A percentile compares a stretch with the other conserved stretches of the same genome.
Conservation (phyloP, 2,888 invertebrate species). For the Colletes collaris region DNA sequence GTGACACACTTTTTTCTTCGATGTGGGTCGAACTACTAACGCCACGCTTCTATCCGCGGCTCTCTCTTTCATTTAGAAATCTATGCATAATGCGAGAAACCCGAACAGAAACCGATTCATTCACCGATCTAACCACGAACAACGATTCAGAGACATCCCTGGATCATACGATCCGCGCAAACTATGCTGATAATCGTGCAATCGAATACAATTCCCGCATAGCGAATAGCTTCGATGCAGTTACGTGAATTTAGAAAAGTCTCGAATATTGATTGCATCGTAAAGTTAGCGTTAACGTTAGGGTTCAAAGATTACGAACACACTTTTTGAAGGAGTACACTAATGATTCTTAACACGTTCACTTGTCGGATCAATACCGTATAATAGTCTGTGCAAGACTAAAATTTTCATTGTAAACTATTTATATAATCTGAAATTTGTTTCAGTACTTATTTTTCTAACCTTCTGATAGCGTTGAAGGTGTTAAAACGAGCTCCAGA, state of each 20-base stretch:
- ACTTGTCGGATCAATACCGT: too few relatives aligned
- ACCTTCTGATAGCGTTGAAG: too few relatives aligned
- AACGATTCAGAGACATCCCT: not conserved
- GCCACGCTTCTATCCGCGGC: slow-evolving; percentile 10
- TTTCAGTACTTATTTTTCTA: too few relatives aligned
- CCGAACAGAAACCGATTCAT: slow-evolving; percentile 34
- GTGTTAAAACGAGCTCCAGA: too few relatives aligned
- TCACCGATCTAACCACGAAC: slow-evolving; percentile 4
- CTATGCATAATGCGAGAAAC: slow-evolving; percentile 21
- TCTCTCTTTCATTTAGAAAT: slow-evolving; percentile 45
- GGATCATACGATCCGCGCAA: slow-evolving; percentile 16
- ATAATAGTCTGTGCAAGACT: too few relatives aligned
- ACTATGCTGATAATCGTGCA: slow-evolving; percentile 35
- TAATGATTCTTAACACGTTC: too few relatives aligned
- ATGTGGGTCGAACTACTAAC: slow-evolving; percentile 48
- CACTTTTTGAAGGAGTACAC: too few relatives aligned
- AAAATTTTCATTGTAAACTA: too few relatives aligned
- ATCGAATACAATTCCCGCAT: slow-evolving; percentile 27
- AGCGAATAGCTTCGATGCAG: slow-evolving; percentile 5
- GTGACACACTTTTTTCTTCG: slow-evolving; percentile 63
- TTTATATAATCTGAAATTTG: too few relatives aligned
- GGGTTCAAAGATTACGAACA: too few relatives aligned
- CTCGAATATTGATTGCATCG: too few relatives aligned
- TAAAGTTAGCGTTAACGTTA: too few relatives aligned
- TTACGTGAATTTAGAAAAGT: not conserved